A percentile compares a stretch with the other conserved stretches of the same genome.
Conservation (phyloP, 2,113 vertebrate species). For the Phycodurus eques region DNA sequence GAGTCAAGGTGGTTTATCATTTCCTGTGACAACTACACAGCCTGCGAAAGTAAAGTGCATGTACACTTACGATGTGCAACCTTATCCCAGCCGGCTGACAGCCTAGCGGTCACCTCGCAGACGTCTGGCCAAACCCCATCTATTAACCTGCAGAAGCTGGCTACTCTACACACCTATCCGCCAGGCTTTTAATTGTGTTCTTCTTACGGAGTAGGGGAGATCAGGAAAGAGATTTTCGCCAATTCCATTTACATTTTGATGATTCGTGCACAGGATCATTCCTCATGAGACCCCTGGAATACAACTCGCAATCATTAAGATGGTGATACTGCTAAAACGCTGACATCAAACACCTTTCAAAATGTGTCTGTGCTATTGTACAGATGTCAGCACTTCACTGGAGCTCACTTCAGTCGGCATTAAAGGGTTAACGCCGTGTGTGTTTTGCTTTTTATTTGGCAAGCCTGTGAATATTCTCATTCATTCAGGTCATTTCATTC, state of each 20-base stretch:
- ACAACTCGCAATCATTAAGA: not conserved
- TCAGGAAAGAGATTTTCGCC: not conserved
- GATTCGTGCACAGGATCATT: slow-evolving; percentile 31
- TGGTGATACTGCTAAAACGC: not conserved
- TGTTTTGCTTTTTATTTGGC: not conserved
- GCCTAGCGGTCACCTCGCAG: slow-evolving; percentile 70
- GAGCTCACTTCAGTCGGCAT: not conserved
- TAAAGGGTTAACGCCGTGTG: not conserved
- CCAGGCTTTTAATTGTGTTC: slow-evolving; percentile 56
- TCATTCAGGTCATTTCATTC: no score
- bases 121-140: slow-evolving; percentile 71
- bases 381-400: not conserved
- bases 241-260: slow-evolving; percentile 53
- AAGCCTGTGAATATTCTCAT: no score
- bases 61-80: slow-evolving; percentile 67
- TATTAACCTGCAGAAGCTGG: slow-evolving; percentile 68
- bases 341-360: slow-evolving; percentile 7
- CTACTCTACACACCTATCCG: slow-evolving; percentile 50
- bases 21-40: slow-evolving; percentile 62
- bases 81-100: slow-evolving; percentile 62
- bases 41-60: slow-evolving; percentile 53
- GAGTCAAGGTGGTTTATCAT: slow-evolving; percentile 71
- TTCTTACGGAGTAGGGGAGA: slow-evolving; percentile 5
- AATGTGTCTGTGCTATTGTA: not conserved
- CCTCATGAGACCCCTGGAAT: slow-evolving; percentile 16